phyloP scores from a whole-genome alignment of 1,140 invertebrate species.

The Drosophila murphyi region DNA sequence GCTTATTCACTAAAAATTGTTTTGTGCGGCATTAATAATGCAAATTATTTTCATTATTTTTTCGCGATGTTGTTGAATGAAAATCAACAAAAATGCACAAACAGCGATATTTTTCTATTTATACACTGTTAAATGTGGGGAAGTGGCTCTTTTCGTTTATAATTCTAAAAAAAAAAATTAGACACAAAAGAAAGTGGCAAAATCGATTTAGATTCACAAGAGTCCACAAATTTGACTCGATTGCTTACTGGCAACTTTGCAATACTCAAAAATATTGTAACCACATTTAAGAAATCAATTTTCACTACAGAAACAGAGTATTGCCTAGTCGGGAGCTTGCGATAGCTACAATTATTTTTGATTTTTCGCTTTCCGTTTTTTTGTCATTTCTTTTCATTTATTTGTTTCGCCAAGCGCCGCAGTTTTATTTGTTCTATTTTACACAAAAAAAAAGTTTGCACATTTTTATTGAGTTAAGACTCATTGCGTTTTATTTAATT shows the following conservation, averaged over 20 bases:
- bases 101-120: conserved; percentile 2
- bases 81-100: conserved; percentile 35
- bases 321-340: background rate
- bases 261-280: background rate
- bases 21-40: conserved; percentile 29
- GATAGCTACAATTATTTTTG: background rate
- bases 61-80: conserved; percentile 32
- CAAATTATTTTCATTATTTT: conserved; percentile 29
- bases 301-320: background rate
- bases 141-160: background rate
- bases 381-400: background rate
- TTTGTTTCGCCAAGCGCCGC: conserved; percentile 28
- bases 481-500: background rate
- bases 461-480: background rate
- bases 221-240: too few species aligned
- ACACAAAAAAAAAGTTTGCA: background rate
- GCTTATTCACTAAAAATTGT: conserved; percentile 29
- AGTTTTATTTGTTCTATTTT: conserved; percentile 42
- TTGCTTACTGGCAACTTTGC: too few species aligned
- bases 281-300: background rate
- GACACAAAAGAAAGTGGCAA: too few species aligned
- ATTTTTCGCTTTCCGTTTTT: background rate
- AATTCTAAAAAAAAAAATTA: too few species aligned
- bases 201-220: too few species aligned
- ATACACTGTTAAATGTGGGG: background rate